These are phyloP conservation scores for Coranthus polyacanthus DNA, from an alignment of 2,797 vertebrate species.

Conservation along the genomic window DNA sequence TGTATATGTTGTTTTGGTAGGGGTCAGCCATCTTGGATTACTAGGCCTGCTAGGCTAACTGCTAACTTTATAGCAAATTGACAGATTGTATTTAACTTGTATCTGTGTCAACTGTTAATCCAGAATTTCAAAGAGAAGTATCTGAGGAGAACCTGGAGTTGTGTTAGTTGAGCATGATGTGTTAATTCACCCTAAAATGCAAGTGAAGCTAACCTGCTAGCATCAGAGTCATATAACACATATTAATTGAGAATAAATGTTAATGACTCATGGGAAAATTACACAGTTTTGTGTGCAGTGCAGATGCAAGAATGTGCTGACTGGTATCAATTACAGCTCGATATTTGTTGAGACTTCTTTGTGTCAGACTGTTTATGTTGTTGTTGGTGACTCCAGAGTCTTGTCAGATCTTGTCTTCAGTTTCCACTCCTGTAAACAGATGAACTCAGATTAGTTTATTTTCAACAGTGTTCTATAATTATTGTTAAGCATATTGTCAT, in stretches of 20 bases:
- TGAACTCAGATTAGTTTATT: neutral
- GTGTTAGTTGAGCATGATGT: constrained; percentile 11
- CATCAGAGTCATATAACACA: neutral
- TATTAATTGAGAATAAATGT: no score
- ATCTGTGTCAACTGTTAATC: no score
- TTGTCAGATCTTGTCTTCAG: constrained; percentile 6
- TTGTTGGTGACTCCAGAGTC: neutral
- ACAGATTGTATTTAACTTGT: neutral
- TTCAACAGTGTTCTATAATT: neutral
- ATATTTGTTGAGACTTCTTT: constrained; percentile 1
- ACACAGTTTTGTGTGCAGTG: no score
- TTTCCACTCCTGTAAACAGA: constrained; percentile 30
- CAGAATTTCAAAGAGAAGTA: no score
- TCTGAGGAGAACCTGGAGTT: no score
- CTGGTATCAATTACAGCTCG: no score
- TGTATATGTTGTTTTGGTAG: constrained; percentile 87
- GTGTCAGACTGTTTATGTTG: neutral
- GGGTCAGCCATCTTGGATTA: constrained; percentile 86
- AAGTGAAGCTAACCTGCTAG: neutral
- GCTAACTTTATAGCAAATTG: neutral
- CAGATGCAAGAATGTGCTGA: no score
- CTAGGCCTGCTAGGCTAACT: neutral
- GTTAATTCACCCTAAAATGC: neutral
- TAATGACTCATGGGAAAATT: no score
- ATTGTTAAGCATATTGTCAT: no score